Evolutionary conservation across 2,888 invertebrate species (phyloP).

Genomic region (Cremastobaeus sp.): DNA sequence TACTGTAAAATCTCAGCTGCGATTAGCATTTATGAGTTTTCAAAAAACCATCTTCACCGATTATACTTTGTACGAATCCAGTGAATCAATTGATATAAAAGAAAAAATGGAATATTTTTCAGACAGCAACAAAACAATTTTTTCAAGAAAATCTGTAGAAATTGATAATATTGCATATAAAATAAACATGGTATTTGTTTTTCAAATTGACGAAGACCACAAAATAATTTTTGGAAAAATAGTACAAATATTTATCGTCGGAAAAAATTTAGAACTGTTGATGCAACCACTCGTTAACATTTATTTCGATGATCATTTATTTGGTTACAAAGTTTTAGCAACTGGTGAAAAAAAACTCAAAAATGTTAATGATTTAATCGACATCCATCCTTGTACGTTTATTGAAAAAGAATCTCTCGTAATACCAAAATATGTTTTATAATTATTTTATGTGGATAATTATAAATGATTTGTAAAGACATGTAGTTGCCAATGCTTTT

Average conservation of each 20-base stretch:
- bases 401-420: not conserved
- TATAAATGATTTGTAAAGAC: too few species aligned
- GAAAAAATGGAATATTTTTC: slow-evolving; percentile 29
- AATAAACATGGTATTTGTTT: slow-evolving; percentile 14
- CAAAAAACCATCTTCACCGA: slow-evolving; percentile 5
- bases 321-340: not conserved
- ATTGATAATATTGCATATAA: slow-evolving; percentile 7
- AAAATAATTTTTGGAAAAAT: slow-evolving; percentile 17
- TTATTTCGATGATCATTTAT: slow-evolving; percentile 15
- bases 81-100: slow-evolving; percentile 10
- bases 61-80: slow-evolving; percentile 8
- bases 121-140: not conserved
- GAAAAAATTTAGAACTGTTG: not conserved
- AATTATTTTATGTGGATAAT: too few species aligned
- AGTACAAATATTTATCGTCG: slow-evolving; percentile 1
- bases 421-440: not conserved
- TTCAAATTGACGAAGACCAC: slow-evolving; percentile 13
- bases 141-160: slow-evolving; percentile 9
- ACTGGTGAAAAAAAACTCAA: not conserved
- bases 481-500: too few species aligned
- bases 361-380: slow-evolving; percentile 7
- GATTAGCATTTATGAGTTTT: slow-evolving; percentile 25
- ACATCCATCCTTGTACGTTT: slow-evolving; percentile 6
- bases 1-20: slow-evolving; percentile 23
- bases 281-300: not conserved